A percentile compares a stretch with the other conserved stretches of the same genome.
Evolutionary conservation across 2,888 invertebrate genomes (phyloP).

Genomic region (Caenorhabditis doughertyi): DNA sequence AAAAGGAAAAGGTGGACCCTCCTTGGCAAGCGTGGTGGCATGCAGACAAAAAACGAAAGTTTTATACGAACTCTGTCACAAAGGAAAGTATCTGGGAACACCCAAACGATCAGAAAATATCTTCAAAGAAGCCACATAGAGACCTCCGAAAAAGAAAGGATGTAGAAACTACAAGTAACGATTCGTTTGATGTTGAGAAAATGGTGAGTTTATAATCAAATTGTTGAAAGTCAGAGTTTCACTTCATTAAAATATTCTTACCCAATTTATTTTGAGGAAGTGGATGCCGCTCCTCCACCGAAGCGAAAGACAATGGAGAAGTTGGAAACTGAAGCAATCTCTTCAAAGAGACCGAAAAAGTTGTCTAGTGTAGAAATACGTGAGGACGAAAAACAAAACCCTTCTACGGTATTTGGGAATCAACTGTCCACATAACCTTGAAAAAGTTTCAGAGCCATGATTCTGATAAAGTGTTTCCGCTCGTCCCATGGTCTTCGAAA

Average conservation of each 20-base stretch:
- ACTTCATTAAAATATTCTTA: background rate
- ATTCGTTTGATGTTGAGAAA: background rate
- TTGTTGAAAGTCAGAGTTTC: background rate
- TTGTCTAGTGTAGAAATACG: background rate
- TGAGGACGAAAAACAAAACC: background rate
- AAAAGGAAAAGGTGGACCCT: background rate
- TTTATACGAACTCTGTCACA: slow-evolving; percentile 27
- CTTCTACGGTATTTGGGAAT: background rate
- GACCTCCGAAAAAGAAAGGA: background rate
- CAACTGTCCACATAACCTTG: background rate
- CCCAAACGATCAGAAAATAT: slow-evolving; percentile 2
- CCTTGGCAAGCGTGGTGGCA: slow-evolving; percentile 43
- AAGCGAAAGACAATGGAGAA: background rate
- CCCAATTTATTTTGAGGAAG: slow-evolving; percentile 5
- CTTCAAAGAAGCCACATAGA: background rate
- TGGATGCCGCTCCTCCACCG: slow-evolving; percentile 12
- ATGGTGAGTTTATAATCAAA: slow-evolving; percentile 5
- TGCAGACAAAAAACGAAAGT: slow-evolving; percentile 9
- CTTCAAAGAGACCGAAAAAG: background rate
- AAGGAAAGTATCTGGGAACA: slow-evolving; percentile 35
- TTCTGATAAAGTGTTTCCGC: background rate
- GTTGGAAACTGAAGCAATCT: background rate
- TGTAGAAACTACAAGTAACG: background rate
- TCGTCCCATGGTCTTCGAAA: slow-evolving; percentile 5
- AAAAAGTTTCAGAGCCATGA: slow-evolving; percentile 2